These are phyloP conservation scores for Neolamprologus cancellatus DNA, from an alignment of 2,113 vertebrate species.

Conservation along the genomic window DNA sequence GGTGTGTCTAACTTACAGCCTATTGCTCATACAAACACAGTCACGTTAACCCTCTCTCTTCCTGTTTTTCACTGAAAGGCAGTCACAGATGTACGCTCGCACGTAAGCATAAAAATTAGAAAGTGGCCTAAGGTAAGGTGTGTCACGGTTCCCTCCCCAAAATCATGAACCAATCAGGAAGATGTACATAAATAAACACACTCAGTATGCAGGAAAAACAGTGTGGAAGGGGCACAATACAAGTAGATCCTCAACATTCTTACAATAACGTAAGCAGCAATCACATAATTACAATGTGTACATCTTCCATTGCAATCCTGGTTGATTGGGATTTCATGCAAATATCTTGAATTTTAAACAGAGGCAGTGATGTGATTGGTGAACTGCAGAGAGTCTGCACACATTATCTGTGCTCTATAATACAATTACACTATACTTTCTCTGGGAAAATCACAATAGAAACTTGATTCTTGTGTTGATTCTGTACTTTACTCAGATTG, in stretches of 20 bases:
- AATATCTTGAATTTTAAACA: slow-evolving; percentile 23
- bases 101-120: slow-evolving; percentile 12
- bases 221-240: background rate
- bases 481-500: slow-evolving; percentile 36
- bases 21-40: slow-evolving; percentile 14
- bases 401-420: slow-evolving; percentile 22
- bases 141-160: background rate
- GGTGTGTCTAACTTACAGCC: slow-evolving; percentile 3
- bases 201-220: background rate
- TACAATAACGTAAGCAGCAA: background rate
- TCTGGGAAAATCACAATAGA: slow-evolving; percentile 10
- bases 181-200: background rate
- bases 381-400: slow-evolving; percentile 9
- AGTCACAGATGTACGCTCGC: background rate
- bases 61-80: background rate
- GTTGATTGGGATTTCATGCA: slow-evolving; percentile 25
- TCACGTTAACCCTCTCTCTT: background rate
- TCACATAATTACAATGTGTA: slow-evolving; percentile 18
- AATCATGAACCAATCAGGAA: background rate
- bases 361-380: slow-evolving; percentile 16
- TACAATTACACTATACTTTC: slow-evolving; percentile 32
- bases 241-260: background rate
- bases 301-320: background rate
- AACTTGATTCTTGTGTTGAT: slow-evolving; percentile 40
- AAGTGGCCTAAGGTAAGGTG: slow-evolving; percentile 8